phyloP scores from a whole-genome alignment of 2,888 invertebrate species.

The Sepiola atlantica region DNA sequence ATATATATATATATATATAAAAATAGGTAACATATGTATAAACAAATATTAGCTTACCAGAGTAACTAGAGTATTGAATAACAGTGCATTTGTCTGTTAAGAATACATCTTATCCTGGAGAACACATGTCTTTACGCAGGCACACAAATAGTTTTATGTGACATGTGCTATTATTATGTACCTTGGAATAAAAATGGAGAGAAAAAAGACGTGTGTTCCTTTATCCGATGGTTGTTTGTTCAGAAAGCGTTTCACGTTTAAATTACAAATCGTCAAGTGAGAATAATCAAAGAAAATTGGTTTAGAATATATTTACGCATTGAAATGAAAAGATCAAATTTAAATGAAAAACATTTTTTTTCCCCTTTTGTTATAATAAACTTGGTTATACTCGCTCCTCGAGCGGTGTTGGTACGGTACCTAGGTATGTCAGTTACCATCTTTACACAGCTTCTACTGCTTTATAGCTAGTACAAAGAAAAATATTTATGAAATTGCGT shows the following conservation, averaged over 20 bases:
- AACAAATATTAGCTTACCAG: not conserved
- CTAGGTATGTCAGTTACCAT: too few relatives aligned
- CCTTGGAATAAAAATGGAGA: not conserved
- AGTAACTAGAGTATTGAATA: not conserved
- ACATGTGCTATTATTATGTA: not conserved
- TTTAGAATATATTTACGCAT: not conserved
- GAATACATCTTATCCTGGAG: not conserved
- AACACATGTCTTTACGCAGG: not conserved
- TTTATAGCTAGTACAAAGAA: too few relatives aligned
- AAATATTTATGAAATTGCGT: too few relatives aligned
- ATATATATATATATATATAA: too few relatives aligned
- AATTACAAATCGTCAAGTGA: not conserved
- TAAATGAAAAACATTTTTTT: not conserved
- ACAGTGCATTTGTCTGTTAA: not conserved
- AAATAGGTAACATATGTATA: not conserved
- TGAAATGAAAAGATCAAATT: not conserved
- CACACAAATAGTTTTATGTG: slow-evolving; percentile 15
- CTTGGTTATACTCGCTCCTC: too few relatives aligned
- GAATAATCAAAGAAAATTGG: not conserved
- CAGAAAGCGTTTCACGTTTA: not conserved
- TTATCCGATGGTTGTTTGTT: not conserved
- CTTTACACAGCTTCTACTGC: too few relatives aligned
- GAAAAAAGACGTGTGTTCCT: not conserved
- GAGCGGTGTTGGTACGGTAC: too few relatives aligned
- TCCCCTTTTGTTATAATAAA: too few relatives aligned